phyloP scores from a whole-genome alignment of 2,888 invertebrate genomes.

The Phorcus lineatus region DNA sequence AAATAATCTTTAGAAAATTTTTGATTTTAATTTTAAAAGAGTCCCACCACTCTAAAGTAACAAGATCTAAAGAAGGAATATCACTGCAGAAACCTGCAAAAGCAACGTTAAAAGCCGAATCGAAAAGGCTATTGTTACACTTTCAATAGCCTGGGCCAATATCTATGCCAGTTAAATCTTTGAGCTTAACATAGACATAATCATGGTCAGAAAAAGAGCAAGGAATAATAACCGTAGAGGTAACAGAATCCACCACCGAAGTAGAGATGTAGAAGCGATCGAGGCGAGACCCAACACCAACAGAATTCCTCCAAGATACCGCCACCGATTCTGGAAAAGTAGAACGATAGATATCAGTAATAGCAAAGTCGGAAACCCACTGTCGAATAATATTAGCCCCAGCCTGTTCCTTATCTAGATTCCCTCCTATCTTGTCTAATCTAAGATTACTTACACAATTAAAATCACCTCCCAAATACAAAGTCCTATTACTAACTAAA shows the following conservation, averaged over 20 bases:
- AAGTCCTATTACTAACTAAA: neutral
- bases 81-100: neutral
- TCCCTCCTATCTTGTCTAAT: neutral
- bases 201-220: neutral
- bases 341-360: too few relatives aligned
- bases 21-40: neutral
- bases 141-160: neutral
- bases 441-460: neutral
- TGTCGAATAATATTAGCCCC: neutral
- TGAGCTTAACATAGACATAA: neutral
- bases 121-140: neutral
- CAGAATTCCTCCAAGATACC: too few relatives aligned
- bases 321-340: too few relatives aligned
- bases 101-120: neutral
- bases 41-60: conserved; percentile 7
- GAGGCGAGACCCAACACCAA: too few relatives aligned
- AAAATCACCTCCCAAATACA: neutral
- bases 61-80: neutral
- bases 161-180: neutral
- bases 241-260: too few relatives aligned
- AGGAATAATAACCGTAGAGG: too few relatives aligned
- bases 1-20: neutral
- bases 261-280: neutral
- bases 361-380: too few relatives aligned
- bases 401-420: neutral